Evolutionary conservation across 2,888 invertebrate genomes (phyloP).

Genomic region (Oxyteleia sp.): DNA sequence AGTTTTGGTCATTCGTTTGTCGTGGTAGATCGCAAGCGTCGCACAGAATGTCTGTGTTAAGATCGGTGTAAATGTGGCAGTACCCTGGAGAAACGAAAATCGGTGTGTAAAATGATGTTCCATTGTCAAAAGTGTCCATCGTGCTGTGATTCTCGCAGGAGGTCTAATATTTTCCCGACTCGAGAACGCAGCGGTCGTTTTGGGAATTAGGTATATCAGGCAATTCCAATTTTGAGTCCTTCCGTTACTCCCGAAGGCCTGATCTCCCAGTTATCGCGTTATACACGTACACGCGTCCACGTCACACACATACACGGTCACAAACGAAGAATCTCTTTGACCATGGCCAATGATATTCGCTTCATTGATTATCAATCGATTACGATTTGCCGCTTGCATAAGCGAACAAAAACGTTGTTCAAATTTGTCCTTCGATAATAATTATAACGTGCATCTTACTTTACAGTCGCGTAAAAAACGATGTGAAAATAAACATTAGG

Average conservation of each 20-base stretch:
- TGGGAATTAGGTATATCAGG: slow-evolving; percentile 48
- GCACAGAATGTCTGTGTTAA: slow-evolving; percentile 40
- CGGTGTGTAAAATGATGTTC: slow-evolving; percentile 40
- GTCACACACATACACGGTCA: slow-evolving; percentile 13
- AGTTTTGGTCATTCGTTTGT: no score
- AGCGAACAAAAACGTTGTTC: slow-evolving; percentile 57
- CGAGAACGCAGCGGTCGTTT: slow-evolving; percentile 32
- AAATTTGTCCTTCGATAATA: slow-evolving; percentile 65
- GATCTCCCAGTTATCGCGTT: slow-evolving; percentile 28
- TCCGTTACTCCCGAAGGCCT: no score
- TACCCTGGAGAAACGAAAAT: slow-evolving; percentile 24
- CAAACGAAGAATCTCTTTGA: slow-evolving; percentile 56
- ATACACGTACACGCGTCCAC: slow-evolving; percentile 21
- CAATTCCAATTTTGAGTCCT: slow-evolving; percentile 35
- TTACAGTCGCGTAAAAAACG: slow-evolving; percentile 14
- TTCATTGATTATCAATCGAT: slow-evolving; percentile 66
- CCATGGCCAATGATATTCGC: slow-evolving; percentile 57
- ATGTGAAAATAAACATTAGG: neutral
- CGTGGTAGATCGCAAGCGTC: no score
- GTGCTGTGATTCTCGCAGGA: slow-evolving; percentile 15
- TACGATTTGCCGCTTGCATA: slow-evolving; percentile 56
- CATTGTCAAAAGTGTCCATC: slow-evolving; percentile 31
- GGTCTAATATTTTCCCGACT: slow-evolving; percentile 17
- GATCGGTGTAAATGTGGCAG: slow-evolving; percentile 4
- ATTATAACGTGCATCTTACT: slow-evolving; percentile 52